phyloP scores from a whole-genome alignment of 2,888 invertebrate species.

The Pemphredon lugubris region DNA sequence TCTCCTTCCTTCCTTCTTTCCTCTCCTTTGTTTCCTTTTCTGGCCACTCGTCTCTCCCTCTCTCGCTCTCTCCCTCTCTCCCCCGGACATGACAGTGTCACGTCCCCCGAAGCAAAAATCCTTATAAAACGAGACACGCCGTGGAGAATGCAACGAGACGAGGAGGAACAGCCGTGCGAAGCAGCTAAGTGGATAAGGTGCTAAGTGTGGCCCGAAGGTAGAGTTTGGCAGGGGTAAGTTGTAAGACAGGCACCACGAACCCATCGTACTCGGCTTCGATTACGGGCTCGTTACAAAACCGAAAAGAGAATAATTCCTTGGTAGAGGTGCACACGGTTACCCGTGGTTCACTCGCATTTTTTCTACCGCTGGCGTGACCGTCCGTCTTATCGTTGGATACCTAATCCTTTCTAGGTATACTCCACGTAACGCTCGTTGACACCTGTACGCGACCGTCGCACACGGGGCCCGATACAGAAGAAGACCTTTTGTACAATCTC shows the following conservation, averaged over 20 bases:
- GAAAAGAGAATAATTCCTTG: slow-evolving; percentile 60
- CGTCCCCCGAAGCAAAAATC: slow-evolving; percentile 77
- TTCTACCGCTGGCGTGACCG: background rate
- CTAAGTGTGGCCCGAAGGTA: slow-evolving; percentile 76
- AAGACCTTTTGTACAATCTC: slow-evolving; percentile 25
- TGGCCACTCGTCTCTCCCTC: slow-evolving; percentile 7
- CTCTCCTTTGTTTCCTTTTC: slow-evolving; percentile 9
- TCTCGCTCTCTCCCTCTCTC: slow-evolving; percentile 52
- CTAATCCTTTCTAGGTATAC: background rate
- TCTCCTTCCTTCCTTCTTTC: slow-evolving; percentile 16
- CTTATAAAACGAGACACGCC: slow-evolving; percentile 77
- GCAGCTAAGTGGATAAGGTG: slow-evolving; percentile 79
- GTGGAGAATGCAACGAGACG: slow-evolving; percentile 67
- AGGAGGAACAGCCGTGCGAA: slow-evolving; percentile 75
- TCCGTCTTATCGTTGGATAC: background rate
- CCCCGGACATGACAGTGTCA: slow-evolving; percentile 75
- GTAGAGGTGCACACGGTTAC: slow-evolving; percentile 44
- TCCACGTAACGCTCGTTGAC: no score
- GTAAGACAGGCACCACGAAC: slow-evolving; percentile 54
- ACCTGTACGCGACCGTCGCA: slow-evolving; percentile 28
- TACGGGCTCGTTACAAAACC: slow-evolving; percentile 50
- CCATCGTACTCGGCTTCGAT: slow-evolving; percentile 62
- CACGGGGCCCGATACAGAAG: background rate
- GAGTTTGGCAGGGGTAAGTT: slow-evolving; percentile 58
- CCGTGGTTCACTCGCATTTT: slow-evolving; percentile 37